These are phyloP conservation scores for Scaptomyza pallida DNA, from an alignment of 1,140 invertebrate genomes.

Conservation along the genomic window DNA sequence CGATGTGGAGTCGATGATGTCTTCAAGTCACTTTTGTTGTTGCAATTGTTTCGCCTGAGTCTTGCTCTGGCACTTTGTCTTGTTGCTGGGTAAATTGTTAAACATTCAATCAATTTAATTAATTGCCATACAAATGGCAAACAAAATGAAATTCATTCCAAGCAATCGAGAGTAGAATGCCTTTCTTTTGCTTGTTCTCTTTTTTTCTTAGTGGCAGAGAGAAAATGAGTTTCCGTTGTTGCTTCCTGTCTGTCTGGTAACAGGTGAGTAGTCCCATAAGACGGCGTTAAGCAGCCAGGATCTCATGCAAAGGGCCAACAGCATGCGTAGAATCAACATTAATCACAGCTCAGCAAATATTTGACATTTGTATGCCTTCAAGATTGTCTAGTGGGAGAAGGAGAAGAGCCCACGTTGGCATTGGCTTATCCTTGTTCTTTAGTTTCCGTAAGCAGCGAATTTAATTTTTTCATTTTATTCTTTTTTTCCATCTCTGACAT, in stretches of 20 bases:
- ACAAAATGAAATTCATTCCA: constrained; percentile 42
- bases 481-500: constrained; percentile 13
- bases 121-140: constrained; percentile 48
- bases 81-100: constrained; percentile 62
- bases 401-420: neutral
- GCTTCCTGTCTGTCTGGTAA: constrained; percentile 15
- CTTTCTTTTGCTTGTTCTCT: neutral
- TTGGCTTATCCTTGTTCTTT: constrained; percentile 30
- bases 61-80: constrained; percentile 41
- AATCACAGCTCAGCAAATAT: constrained; percentile 81
- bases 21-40: constrained; percentile 35
- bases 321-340: constrained; percentile 74
- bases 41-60: neutral
- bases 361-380: constrained; percentile 71
- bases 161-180: constrained; percentile 22
- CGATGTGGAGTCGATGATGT: neutral
- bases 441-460: constrained; percentile 3
- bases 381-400: no score
- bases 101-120: constrained; percentile 76
- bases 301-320: constrained; percentile 51
- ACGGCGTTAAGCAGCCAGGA: constrained; percentile 42
- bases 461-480: constrained; percentile 1
- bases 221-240: constrained; percentile 58
- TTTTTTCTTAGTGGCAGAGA: neutral
- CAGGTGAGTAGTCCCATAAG: constrained; percentile 58